Percentiles rank a stretch among this genome's conserved stretches.
Conservation (phyloP, 2,113 vertebrate genomes). For the Chunga burmeisteri region DNA sequence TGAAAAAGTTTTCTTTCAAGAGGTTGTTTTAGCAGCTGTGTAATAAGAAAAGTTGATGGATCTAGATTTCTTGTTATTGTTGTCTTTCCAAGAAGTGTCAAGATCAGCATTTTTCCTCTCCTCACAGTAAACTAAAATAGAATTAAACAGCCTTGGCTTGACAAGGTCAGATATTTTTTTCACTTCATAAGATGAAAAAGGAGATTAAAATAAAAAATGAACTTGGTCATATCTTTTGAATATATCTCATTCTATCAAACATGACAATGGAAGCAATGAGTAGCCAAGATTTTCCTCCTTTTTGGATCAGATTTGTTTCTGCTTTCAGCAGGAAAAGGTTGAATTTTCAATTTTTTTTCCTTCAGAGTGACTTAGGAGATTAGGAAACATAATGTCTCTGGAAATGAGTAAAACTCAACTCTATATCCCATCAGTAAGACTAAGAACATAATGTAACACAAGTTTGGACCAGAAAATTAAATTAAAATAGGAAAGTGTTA, state of each 20-base stretch:
- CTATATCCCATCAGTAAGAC: neutral
- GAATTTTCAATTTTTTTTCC: neutral
- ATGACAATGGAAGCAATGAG: neutral
- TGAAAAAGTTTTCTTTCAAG: neutral
- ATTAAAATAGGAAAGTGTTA: neutral
- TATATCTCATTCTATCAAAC: neutral
- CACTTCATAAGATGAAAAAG: neutral
- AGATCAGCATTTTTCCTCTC: neutral
- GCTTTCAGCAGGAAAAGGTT: neutral
- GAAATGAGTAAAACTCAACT: neutral
- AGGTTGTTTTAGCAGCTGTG: neutral
- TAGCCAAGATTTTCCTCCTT: neutral
- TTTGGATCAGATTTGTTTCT: neutral
- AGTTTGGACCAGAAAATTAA: neutral
- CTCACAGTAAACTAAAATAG: neutral
- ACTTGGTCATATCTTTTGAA: neutral
- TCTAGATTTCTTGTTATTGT: neutral
- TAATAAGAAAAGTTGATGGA: neutral
- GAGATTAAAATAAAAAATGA: neutral
- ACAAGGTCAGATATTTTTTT: slow-evolving; percentile 34
- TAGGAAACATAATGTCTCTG: neutral
- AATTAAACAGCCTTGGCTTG: slow-evolving; percentile 10
- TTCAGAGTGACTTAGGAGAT: neutral
- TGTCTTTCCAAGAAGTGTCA: neutral
- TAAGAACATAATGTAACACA: neutral